Base-by-base conservation (phyloP, 2,888 invertebrate genomes). In the Saturnia pavonia region DNA sequence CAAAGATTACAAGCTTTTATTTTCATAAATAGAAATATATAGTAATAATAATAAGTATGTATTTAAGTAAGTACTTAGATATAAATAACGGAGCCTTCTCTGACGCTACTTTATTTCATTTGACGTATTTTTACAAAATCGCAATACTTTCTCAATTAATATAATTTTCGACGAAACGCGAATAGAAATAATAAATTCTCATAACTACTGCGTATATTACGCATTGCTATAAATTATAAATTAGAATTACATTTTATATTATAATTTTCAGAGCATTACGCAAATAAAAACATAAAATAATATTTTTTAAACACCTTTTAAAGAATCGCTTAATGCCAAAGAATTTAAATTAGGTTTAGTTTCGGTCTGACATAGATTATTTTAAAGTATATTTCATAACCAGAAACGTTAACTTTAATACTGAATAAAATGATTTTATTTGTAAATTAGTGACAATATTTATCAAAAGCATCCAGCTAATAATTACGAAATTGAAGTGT, bases 1-100 rank as follows among this genome's bases (percentile, higher is more conserved):
- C 92, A 92, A 92, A 92, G 92, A 92, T n/a, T 84, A 83, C 91
- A 89, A 34, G 89, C 87, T 91, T 90, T 91, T 92, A 90, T 91
- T 92, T 91, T 90, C 86, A 87, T 90, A 91, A 84, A 77, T 75
- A 69, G 88, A 88, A 85, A 80, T 86, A 84, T 88, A 88, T 79
- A 66, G 69, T 25, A 48, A 68, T 69, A 34, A 66, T 51, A 27
- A 69, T 40, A 19, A 65, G 65, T 65, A 34, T 65, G 16, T 40
- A 65, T 19, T 63, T 65, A 79, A 75, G 57, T 78, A 80, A 79
- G 78, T 73, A 75, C 72, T 70, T 73, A 75, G 71, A 70, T 70
- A 74, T 78, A 81, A 77, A 78, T 80, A 72, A 80, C 76, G 43
- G 78, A 82, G 85, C 85, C 85, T 86, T 85, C 83, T 82, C 80